These are phyloP conservation scores for Phoebastria nigripes DNA, from an alignment of 2,797 vertebrate species.

Conservation along the genomic window DNA sequence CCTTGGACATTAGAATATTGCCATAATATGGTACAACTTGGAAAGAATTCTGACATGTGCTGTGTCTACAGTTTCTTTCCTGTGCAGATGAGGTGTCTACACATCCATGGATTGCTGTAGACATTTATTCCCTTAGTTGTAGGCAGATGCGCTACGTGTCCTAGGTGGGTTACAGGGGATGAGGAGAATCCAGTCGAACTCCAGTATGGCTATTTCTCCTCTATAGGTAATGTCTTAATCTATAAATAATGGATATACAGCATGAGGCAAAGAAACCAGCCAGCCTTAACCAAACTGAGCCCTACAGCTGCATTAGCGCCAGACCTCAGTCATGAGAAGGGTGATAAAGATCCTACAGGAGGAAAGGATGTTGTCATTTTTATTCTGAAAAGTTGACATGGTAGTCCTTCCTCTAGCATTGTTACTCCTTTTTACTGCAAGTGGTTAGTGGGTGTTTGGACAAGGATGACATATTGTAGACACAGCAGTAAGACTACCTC, in stretches of 20 bases:
- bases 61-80: not conserved
- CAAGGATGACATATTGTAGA: not conserved
- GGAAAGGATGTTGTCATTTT: not conserved
- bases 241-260: not conserved
- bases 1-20: not conserved
- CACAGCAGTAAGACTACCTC: not conserved
- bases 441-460: not conserved
- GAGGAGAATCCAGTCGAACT: not conserved
- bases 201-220: not conserved
- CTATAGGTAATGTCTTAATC: not conserved
- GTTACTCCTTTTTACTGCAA: not conserved
- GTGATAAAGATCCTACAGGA: not conserved
- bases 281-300: not conserved
- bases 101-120: not conserved
- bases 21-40: not conserved
- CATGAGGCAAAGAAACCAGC: not conserved
- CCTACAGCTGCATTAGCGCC: not conserved
- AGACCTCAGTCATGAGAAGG: not conserved
- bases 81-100: not conserved
- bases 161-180: not conserved
- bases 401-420: not conserved
- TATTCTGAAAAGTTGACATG: not conserved
- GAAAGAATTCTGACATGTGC: not conserved
- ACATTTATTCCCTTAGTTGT: not conserved
- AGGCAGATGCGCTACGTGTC: fast-evolving